These are phyloP conservation scores for Sipunculus nudus DNA, from an alignment of 2,888 invertebrate species.

Conservation along the genomic window DNA sequence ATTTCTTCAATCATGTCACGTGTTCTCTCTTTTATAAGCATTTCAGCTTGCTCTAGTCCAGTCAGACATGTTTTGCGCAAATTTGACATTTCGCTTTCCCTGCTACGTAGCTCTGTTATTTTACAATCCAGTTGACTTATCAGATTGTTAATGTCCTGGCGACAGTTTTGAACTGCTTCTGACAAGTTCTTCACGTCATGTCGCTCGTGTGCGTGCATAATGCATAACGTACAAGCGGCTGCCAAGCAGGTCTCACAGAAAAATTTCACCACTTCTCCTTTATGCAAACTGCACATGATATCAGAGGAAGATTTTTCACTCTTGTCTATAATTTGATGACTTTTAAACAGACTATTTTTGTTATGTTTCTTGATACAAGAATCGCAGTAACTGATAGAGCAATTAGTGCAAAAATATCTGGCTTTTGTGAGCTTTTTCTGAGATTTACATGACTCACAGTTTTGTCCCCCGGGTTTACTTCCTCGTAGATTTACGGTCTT, in stretches of 20 bases:
- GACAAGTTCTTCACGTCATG: conserved; percentile 35
- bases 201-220: conserved; percentile 38
- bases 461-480: background rate
- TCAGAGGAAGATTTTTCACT: conserved; percentile 11
- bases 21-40: conserved; percentile 31
- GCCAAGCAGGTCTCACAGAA: conserved; percentile 32
- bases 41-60: conserved; percentile 39
- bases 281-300: conserved; percentile 34
- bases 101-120: too few relatives aligned
- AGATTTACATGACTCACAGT: conserved; percentile 35
- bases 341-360: conserved; percentile 36
- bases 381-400: conserved; percentile 39
- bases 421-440: conserved; percentile 30
- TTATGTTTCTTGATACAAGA: conserved; percentile 33
- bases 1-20: conserved; percentile 22
- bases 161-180: conserved; percentile 28
- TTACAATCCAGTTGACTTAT: too few relatives aligned
- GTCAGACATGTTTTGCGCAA: too few relatives aligned
- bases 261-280: conserved; percentile 29
- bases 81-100: too few relatives aligned
- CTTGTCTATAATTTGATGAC: conserved; percentile 31
- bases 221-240: conserved; percentile 40
- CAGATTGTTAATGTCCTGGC: conserved; percentile 29
- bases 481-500: conserved; percentile 27
- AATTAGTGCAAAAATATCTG: conserved; percentile 33